phyloP scores from a whole-genome alignment of 2,113 vertebrate species.

The Odontesthes bonariensis region DNA sequence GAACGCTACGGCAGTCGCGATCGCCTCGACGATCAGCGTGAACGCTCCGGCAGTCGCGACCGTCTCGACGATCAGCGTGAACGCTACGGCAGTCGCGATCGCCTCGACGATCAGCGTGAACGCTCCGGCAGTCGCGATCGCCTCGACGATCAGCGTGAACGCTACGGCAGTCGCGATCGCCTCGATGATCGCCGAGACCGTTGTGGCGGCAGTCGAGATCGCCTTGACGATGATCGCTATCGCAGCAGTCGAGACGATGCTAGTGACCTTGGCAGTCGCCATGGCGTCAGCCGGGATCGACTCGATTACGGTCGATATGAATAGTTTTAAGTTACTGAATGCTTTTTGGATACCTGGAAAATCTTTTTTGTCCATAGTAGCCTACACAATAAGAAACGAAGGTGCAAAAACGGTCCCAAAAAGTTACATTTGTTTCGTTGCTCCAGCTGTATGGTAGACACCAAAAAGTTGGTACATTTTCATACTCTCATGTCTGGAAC shows the following conservation, averaged over 20 bases:
- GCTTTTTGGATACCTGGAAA: background rate
- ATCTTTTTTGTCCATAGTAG: too few relatives aligned
- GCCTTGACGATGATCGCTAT: slow-evolving; percentile 17
- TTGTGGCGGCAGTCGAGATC: slow-evolving; percentile 7
- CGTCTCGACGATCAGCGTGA: slow-evolving; percentile 41
- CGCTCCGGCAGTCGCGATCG: slow-evolving; percentile 40
- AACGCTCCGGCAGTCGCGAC: slow-evolving; percentile 31
- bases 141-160: slow-evolving; percentile 31
- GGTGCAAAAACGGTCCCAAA: too few relatives aligned
- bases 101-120: slow-evolving; percentile 35
- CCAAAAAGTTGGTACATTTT: too few relatives aligned
- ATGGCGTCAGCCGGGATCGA: background rate
- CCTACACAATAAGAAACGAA: too few relatives aligned
- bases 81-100: slow-evolving; percentile 20
- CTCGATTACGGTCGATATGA: background rate
- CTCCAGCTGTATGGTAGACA: too few relatives aligned
- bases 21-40: slow-evolving; percentile 29
- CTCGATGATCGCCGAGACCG: slow-evolving; percentile 14
- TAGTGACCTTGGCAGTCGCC: accelerated
- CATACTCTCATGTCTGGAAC: too few relatives aligned
- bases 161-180: slow-evolving; percentile 34
- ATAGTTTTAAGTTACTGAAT: slow-evolving; percentile 30
- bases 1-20: slow-evolving; percentile 25
- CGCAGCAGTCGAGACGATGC: slow-evolving; percentile 23
- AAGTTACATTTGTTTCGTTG: too few relatives aligned